Evolutionary conservation across 2,797 vertebrate species (phyloP).

Genomic region (Eurystomus glaucurus): DNA sequence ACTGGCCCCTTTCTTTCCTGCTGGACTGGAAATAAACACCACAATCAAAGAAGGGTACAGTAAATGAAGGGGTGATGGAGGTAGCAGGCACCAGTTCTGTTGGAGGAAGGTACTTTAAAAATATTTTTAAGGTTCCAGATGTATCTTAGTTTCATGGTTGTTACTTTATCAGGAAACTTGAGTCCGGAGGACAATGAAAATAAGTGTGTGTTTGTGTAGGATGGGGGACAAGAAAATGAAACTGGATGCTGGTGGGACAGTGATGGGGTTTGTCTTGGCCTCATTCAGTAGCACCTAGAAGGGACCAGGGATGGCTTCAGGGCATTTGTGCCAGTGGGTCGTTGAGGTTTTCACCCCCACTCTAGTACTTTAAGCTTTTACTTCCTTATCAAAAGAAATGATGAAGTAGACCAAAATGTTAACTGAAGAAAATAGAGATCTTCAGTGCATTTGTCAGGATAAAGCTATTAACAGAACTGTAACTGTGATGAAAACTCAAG

Average conservation of each 20-base stretch:
- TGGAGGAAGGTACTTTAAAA: not conserved
- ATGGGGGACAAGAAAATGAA: not conserved
- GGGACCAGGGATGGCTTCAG: not conserved
- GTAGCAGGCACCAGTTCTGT: accelerated
- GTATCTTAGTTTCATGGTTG: not conserved
- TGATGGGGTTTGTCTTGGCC: not conserved
- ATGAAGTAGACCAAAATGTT: not conserved
- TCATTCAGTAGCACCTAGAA: not conserved
- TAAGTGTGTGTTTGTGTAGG: not conserved
- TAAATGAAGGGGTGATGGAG: not conserved
- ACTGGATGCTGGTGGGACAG: not conserved
- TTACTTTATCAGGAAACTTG: not conserved
- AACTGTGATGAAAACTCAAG: slow-evolving; percentile 21
- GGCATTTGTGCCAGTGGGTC: not conserved
- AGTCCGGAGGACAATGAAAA: not conserved
- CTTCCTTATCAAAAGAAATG: not conserved
- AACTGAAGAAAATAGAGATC: not conserved
- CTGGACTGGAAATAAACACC: not conserved
- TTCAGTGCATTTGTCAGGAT: not conserved
- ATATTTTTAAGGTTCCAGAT: not conserved
- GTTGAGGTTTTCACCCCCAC: accelerated
- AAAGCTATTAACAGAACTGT: not conserved
- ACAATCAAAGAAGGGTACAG: not conserved
- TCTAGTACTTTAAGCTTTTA: not conserved
- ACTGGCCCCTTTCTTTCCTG: not conserved